phyloP scores from a whole-genome alignment of 2,888 invertebrate genomes.

The Dryomyza anilis region DNA sequence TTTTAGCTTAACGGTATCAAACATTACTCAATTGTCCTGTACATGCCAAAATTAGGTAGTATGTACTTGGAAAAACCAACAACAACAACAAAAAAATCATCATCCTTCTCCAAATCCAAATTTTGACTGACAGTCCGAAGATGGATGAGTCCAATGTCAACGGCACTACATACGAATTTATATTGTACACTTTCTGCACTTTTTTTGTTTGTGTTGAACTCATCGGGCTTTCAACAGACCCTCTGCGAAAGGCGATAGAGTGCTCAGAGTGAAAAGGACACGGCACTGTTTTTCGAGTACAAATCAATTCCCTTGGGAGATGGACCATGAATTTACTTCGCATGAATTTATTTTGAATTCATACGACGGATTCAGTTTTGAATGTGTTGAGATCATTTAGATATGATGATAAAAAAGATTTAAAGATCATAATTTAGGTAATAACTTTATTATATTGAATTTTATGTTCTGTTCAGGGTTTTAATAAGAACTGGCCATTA shows the following conservation, averaged over 20 bases:
- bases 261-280: not conserved
- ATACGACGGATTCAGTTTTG: too few species aligned
- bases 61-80: not conserved
- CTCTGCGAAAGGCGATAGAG: not conserved
- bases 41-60: too few species aligned
- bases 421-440: too few species aligned
- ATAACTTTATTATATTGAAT: too few species aligned
- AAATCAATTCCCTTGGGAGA: not conserved
- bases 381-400: too few species aligned
- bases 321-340: too few species aligned
- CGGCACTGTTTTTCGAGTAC: not conserved
- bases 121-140: constrained; percentile 46
- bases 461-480: too few species aligned
- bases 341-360: too few species aligned
- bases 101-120: constrained; percentile 32
- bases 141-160: constrained; percentile 47
- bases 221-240: not conserved
- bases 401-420: too few species aligned
- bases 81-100: constrained; percentile 1
- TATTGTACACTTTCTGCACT: not conserved
- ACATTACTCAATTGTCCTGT: constrained; percentile 20
- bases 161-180: constrained; percentile 29
- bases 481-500: too few species aligned
- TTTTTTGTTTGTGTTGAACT: not conserved
- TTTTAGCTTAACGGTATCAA: constrained; percentile 4